phyloP scores from a whole-genome alignment of 1,140 invertebrate species.

The Centruroides vittatus region DNA sequence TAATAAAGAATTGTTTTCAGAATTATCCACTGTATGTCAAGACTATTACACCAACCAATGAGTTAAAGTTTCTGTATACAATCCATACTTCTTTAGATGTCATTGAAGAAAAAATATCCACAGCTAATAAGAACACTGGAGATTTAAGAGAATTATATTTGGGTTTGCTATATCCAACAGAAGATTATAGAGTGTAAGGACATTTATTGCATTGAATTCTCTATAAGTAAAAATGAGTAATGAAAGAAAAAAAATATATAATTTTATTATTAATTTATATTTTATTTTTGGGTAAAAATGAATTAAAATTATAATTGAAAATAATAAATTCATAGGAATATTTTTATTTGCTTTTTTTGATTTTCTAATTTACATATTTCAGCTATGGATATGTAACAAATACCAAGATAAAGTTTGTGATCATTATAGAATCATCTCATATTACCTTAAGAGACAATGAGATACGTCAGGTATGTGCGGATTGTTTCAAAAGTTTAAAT shows the following conservation, averaged over 20 bases:
- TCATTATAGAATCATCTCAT: conserved; percentile 83
- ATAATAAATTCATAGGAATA: too few relatives aligned
- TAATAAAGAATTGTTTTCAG: conserved; percentile 26
- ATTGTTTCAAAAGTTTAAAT: conserved; percentile 12
- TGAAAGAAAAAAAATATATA: too few relatives aligned
- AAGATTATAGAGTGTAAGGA: conserved; percentile 83
- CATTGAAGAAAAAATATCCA: conserved; percentile 74
- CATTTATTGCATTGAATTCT: background rate
- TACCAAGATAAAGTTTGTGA: conserved; percentile 87
- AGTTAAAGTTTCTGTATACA: conserved; percentile 79
- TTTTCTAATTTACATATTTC: background rate
- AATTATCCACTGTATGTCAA: conserved; percentile 83
- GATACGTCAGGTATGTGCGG: conserved; percentile 60
- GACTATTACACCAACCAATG: conserved; percentile 46
- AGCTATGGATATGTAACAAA: conserved; percentile 93
- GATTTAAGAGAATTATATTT: conserved; percentile 70
- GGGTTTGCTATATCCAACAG: conserved; percentile 81
- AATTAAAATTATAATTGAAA: too few relatives aligned
- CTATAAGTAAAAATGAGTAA: too few relatives aligned
- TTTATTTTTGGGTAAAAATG: too few relatives aligned
- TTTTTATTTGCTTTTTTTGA: too few relatives aligned
- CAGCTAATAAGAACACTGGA: conserved; percentile 41
- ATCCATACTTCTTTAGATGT: conserved; percentile 89
- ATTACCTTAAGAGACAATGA: conserved; percentile 74
- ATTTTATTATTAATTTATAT: too few relatives aligned